Evolutionary conservation across 2,113 vertebrate species (phyloP), one percentile per base, ranked within the genome.

Genomic region (Scatophagus argus): DNA sequence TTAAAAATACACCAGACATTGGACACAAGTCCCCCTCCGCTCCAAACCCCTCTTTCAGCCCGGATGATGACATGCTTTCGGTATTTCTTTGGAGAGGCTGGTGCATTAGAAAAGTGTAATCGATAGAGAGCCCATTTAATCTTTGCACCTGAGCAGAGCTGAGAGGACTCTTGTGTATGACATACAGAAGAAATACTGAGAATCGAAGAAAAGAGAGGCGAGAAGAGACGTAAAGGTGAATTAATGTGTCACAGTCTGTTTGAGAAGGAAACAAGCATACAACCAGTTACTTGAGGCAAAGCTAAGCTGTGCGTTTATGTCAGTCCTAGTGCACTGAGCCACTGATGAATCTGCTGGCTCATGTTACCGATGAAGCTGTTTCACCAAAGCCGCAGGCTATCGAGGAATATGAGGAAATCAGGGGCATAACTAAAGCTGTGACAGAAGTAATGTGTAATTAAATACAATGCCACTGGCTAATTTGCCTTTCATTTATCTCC

Each of bases 51-150:
- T 25, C 69, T 80, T 75, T 83, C 82, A 84, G 77, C 38, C 55
- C 25, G 51, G 82, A 17, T 66, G 79, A 88, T 86, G 77, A 84
- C 79, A 76, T 65, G 83, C 88, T 84, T 84, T 81, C 69, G 83
- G 59, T 83, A 86, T 85, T 82, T 71, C 87, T 88, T 89, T 73
- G 70, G 79, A 90, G 73, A 79, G 80, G 62, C 82, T 46, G 58
- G 72, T 55, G 77, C 87, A 87, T 92, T 88, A 88, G 84, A 91
- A 87, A 90, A 72, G 46, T 75, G 82, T 85, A 89, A 93, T 94
- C 90, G 82, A 94, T 94, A 86, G 32, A 66, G 27, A 84, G 84
- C 81, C 81, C 72, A 91, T 94, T 93, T 93, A 90, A 90, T 88
- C 89, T 87, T 86, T 76, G 82, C 81, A 80, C 87, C 69, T 66